These are phyloP conservation scores for Turritopsis dohrnii DNA, from an alignment of 30 jellyfish, hydroid and myxozoan species.

Conservation along the genomic window DNA sequence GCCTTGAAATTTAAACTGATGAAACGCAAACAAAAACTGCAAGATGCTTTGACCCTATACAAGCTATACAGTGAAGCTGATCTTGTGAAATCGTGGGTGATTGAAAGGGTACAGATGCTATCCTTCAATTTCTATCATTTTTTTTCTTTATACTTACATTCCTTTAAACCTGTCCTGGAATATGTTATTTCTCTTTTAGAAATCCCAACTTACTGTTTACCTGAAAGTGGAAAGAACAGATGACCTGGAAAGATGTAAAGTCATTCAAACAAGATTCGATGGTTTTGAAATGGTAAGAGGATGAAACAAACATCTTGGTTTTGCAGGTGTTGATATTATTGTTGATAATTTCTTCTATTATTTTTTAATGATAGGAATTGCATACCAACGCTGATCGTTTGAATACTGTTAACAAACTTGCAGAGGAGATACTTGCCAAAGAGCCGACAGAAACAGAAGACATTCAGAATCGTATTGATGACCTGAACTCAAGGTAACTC, in stretches of 20 bases:
- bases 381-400: constrained; percentile 70
- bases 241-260: constrained; percentile 94
- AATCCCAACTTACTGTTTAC: constrained; percentile 81
- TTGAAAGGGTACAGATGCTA: constrained; percentile 57
- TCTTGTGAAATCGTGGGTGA: constrained; percentile 86
- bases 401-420: constrained; percentile 67
- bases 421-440: constrained; percentile 48
- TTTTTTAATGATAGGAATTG: constrained; percentile 51
- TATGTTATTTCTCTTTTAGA: constrained; percentile 25
- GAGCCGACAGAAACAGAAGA: constrained; percentile 58
- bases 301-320: neutral
- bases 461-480: constrained; percentile 50
- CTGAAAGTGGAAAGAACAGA: constrained; percentile 78
- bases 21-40: constrained; percentile 50
- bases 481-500: constrained; percentile 74
- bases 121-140: neutral
- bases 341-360: neutral
- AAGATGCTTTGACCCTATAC: constrained; percentile 57
- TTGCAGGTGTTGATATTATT: neutral
- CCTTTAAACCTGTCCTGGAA: too few relatives aligned
- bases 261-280: constrained; percentile 79
- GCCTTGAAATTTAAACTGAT: constrained; percentile 47
- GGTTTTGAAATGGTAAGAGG: constrained; percentile 84
- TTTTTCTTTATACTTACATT: neutral
- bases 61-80: constrained; percentile 75